Base-by-base conservation (phyloP, 2,113 vertebrate genomes). In the Pelusios castaneus region DNA sequence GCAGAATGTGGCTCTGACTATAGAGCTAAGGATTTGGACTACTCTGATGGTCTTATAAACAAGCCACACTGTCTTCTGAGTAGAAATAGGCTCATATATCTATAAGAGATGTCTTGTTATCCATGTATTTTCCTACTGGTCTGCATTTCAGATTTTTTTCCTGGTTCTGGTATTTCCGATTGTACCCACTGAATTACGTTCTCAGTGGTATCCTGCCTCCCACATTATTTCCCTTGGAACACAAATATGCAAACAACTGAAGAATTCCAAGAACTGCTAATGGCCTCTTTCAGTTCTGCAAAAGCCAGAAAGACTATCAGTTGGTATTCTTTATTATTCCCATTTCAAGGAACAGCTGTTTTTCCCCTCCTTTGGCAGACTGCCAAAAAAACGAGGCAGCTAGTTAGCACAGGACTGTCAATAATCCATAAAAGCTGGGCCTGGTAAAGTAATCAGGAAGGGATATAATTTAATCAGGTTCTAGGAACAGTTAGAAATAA, bases 361-460 rank as follows among this genome's bases (percentile, higher is more conserved):
- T 92, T 97, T 16, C 45, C 31, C 41, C 63, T 93, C 90, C 29
- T 58, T 85, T 93, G 95, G 95, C 51, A 52, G 80, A 10, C 78
- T 91, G 84, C 94, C 96, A 96, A 91, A 81, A 82, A 92, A 84
- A 56, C 60, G 92, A 88, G 80, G 89, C 88, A 43, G 5, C 56
- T 79, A 60, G 63, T 97, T 97, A 97, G 92, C 89, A 95, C 22
- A 80, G 84, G 91, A 82, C 84, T 96, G 88, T 88, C 97, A 95
- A 97, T 97, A 97, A 97, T 60, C 90, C 90, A 81, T 73, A 84
- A 93, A 85, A 91, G 63, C 80, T 93, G 31, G 89, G 92, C 78
- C 90, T 96, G 93, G 97, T 95, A 94, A 97, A 96, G 88, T 92
- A 96, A 96, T 96, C 88, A 85, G 79, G 58, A 93, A 79, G 84